phyloP scores from a whole-genome alignment of 64 coral and sea anemone species.

The Exaiptasia diaphana region DNA sequence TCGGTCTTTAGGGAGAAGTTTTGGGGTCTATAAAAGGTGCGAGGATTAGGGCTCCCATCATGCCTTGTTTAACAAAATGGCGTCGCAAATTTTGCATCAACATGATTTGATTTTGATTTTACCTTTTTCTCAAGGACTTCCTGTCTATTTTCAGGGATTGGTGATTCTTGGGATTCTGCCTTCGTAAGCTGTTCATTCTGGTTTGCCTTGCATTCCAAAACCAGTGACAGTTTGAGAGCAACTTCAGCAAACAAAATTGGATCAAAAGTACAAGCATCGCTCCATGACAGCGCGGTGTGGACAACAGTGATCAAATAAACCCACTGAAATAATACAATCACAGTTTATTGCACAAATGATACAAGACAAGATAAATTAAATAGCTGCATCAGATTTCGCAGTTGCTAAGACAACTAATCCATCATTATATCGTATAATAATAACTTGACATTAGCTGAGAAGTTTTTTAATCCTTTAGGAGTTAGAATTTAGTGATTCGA shows the following conservation, averaged over 20 bases:
- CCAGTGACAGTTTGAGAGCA: slow-evolving; percentile 61
- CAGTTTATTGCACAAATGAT: too few species aligned
- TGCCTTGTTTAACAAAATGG: too few species aligned
- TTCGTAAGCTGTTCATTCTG: slow-evolving; percentile 34
- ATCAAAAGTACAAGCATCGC: slow-evolving; percentile 68
- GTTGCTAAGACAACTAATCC: too few species aligned
- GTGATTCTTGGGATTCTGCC: slow-evolving; percentile 4
- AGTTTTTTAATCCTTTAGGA: too few species aligned
- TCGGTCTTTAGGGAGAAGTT: too few species aligned
- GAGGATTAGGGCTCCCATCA: too few species aligned
- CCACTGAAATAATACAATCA: slow-evolving; percentile 63
- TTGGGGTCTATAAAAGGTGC: too few species aligned
- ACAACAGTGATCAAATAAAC: slow-evolving; percentile 67
- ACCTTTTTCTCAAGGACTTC: slow-evolving; percentile 18
- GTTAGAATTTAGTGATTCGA: too few species aligned
- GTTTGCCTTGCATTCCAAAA: slow-evolving; percentile 80
- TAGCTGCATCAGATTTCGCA: not conserved
- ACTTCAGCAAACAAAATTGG: slow-evolving; percentile 82
- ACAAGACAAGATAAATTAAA: not conserved
- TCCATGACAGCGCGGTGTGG: slow-evolving; percentile 81
- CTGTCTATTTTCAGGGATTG: slow-evolving; percentile 29
- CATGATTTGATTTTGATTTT: too few species aligned
- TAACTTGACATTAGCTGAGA: too few species aligned
- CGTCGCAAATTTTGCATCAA: too few species aligned
- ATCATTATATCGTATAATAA: too few species aligned